Conservation (phyloP, 2,888 invertebrate genomes). For the Xestia xanthographa region DNA sequence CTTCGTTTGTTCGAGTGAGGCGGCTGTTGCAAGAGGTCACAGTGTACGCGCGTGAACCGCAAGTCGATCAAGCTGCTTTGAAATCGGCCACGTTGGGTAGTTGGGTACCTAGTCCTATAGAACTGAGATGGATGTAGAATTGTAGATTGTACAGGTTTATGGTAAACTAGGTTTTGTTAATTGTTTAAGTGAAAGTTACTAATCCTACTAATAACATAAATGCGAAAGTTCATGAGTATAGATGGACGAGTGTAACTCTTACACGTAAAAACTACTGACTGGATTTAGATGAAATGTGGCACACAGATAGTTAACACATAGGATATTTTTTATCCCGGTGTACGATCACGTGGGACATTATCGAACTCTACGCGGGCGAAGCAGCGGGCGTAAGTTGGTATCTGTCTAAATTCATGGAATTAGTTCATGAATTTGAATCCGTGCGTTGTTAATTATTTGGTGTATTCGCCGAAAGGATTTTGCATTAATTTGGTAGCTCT, state of each 20-base stretch:
- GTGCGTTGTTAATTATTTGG: not conserved
- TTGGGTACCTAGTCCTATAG: not conserved
- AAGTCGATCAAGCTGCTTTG: slow-evolving; percentile 47
- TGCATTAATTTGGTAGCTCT: not conserved
- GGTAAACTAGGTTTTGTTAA: not conserved
- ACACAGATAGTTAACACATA: too few species aligned
- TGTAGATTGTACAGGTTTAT: not conserved
- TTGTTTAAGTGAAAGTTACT: not conserved
- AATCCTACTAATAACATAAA: not conserved
- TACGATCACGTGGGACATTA: too few species aligned
- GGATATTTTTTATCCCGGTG: too few species aligned
- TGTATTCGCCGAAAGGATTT: not conserved
- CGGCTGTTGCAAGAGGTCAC: slow-evolving; percentile 60
- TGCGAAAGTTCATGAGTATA: too few species aligned
- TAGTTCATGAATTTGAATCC: not conserved
- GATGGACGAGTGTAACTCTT: too few species aligned
- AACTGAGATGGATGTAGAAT: not conserved
- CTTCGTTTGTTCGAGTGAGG: slow-evolving; percentile 60
- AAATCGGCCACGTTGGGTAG: slow-evolving; percentile 31
- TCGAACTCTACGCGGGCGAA: too few species aligned
- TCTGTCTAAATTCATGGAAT: not conserved
- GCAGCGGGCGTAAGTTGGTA: not conserved
- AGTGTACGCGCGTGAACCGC: slow-evolving; percentile 38
- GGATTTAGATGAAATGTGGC: too few species aligned
- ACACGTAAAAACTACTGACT: too few species aligned